Percentiles rank a stretch among this genome's conserved stretches.
Evolutionary conservation across 2,113 vertebrate species (phyloP).

Genomic region (Bos javanicus): DNA sequence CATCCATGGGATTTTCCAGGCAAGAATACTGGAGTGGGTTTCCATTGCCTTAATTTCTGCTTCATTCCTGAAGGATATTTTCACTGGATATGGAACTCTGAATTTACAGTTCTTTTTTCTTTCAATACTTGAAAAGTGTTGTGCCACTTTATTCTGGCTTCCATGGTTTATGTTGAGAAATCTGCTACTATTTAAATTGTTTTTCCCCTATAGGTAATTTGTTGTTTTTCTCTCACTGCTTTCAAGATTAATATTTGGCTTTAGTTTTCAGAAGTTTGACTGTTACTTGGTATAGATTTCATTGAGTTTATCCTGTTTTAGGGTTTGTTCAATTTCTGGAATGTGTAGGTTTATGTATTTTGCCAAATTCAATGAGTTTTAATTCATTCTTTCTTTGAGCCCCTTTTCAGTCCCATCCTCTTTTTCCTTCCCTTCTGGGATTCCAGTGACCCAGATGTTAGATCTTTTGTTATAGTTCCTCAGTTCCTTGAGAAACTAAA

Average conservation of each 20-base stretch:
- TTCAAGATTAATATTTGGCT: conserved; percentile 3
- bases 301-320: not conserved
- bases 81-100: not conserved
- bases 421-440: conserved; percentile 14
- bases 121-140: not conserved
- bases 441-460: not conserved
- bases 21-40: no score
- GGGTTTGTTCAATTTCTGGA: not conserved
- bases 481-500: not conserved
- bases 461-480: not conserved
- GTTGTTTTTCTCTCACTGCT: not conserved
- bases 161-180: not conserved
- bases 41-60: not conserved
- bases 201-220: not conserved
- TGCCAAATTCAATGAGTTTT: not conserved
- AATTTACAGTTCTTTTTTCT: not conserved
- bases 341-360: not conserved
- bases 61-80: conserved; percentile 23
- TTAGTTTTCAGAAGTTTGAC: conserved; percentile 3
- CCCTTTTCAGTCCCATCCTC: not conserved
- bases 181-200: not conserved
- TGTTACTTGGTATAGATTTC: not conserved
- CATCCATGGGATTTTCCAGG: no score
- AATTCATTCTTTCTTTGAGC: not conserved
- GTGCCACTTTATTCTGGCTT: not conserved